A percentile compares a stretch with the other conserved stretches of the same genome.
These are phyloP conservation scores for Drosophila greeni DNA, from an alignment of 2,888 invertebrate genomes.

Conservation along the genomic window DNA sequence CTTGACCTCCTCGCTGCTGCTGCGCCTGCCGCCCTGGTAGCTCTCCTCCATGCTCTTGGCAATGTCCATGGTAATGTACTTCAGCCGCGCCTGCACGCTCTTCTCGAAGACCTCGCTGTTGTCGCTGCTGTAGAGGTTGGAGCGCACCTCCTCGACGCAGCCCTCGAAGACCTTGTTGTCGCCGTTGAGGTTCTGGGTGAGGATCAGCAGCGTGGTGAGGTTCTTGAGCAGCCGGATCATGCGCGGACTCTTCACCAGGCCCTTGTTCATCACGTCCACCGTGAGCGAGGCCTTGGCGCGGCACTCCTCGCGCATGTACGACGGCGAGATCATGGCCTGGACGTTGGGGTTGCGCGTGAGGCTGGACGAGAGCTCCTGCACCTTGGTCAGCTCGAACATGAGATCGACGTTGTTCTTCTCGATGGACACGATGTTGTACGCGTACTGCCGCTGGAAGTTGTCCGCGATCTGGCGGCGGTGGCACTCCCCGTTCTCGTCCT, in stretches of 20 bases:
- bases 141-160: constrained; percentile 92
- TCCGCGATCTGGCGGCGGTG: constrained; percentile 76
- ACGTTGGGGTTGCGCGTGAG: constrained; percentile 92
- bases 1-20: not conserved
- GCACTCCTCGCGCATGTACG: constrained; percentile 91
- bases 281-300: constrained; percentile 90
- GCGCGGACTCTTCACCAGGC: constrained; percentile 81
- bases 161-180: constrained; percentile 93
- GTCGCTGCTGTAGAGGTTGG: constrained; percentile 83
- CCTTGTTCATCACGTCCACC: constrained; percentile 86
- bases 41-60: constrained; percentile 63
- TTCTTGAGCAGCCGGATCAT: constrained; percentile 90
- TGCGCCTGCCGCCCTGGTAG: constrained; percentile 2
- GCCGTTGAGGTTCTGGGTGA: constrained; percentile 79
- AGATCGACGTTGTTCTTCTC: constrained; percentile 94
- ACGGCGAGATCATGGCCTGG: constrained; percentile 92
- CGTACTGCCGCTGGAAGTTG: constrained; percentile 95
- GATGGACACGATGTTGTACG: constrained; percentile 90
- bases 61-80: constrained; percentile 76
- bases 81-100: constrained; percentile 92
- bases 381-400: constrained; percentile 89
- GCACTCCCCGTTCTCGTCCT: constrained; percentile 42
- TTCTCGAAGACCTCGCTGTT: constrained; percentile 91
- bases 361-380: constrained; percentile 90
- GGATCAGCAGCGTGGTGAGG: constrained; percentile 89